These are phyloP conservation scores for Hypomecis punctinalis DNA, from an alignment of 2,888 invertebrate species.

Conservation along the genomic window DNA sequence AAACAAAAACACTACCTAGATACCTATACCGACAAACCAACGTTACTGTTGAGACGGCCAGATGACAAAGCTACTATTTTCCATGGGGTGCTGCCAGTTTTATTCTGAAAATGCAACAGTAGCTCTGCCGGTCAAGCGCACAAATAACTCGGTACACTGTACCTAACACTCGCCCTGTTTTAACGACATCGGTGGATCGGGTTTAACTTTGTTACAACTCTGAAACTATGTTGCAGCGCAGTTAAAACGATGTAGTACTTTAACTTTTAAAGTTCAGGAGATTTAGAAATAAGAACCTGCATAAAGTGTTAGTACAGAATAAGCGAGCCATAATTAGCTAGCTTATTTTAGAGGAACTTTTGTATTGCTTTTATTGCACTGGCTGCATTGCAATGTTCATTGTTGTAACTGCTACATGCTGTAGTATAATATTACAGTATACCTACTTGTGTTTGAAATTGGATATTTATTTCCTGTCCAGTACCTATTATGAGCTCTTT, in stretches of 20 bases:
- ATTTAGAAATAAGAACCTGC: conserved; percentile 6
- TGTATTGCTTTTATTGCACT: background rate
- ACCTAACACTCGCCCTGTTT: background rate
- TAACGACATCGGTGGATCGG: conserved; percentile 12
- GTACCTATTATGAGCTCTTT: too few species aligned
- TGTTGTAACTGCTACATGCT: too few species aligned
- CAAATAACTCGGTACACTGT: background rate
- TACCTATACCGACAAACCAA: background rate
- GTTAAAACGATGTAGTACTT: background rate
- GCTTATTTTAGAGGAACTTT: background rate
- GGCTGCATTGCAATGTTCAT: too few species aligned
- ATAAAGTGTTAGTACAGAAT: background rate
- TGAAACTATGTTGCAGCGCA: conserved; percentile 4
- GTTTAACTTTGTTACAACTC: conserved; percentile 14
- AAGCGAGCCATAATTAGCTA: background rate
- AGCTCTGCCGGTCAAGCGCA: background rate
- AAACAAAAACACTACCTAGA: conserved; percentile 6
- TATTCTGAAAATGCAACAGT: background rate
- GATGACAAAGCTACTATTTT: background rate
- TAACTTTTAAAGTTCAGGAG: background rate
- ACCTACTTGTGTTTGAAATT: too few species aligned
- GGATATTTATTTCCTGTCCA: too few species aligned
- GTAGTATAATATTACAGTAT: too few species aligned
- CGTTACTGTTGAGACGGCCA: background rate
- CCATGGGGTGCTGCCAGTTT: background rate